phyloP scores from a whole-genome alignment of 2,888 invertebrate genomes.

The Psylliodes chrysocephalus region DNA sequence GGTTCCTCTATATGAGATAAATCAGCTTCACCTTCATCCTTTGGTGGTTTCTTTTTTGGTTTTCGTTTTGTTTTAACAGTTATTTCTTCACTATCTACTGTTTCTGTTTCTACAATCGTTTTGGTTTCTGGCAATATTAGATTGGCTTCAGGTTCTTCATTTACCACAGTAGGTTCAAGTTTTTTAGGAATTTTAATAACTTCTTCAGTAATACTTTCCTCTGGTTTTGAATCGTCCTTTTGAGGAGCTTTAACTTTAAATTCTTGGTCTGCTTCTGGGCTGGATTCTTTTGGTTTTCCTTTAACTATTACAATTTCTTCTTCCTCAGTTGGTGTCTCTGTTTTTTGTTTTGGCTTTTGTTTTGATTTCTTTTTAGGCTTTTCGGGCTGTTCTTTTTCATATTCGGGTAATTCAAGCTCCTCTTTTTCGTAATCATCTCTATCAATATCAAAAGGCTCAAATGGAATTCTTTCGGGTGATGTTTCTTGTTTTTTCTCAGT shows the following conservation, averaged over 20 bases:
- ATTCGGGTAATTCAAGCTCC: constrained; percentile 59
- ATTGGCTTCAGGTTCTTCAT: constrained; percentile 59
- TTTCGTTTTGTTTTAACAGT: constrained; percentile 35
- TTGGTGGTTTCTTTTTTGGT: constrained; percentile 58
- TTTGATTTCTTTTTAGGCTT: constrained; percentile 58
- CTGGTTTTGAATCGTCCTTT: constrained; percentile 51
- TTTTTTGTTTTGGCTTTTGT: constrained; percentile 53
- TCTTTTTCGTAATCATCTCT: constrained; percentile 60
- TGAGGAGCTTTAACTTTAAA: constrained; percentile 66
- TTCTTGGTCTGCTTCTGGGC: constrained; percentile 46
- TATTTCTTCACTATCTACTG: constrained; percentile 34
- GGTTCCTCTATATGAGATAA: constrained; percentile 47
- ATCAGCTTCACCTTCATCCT: constrained; percentile 57
- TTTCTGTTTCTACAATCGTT: constrained; percentile 50
- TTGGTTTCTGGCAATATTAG: constrained; percentile 41
- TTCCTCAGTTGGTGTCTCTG: constrained; percentile 60
- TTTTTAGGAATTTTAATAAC: constrained; percentile 50
- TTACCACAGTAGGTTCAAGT: constrained; percentile 32
- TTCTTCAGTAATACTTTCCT: constrained; percentile 28
- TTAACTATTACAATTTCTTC: constrained; percentile 54
- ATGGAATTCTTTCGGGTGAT: constrained; percentile 60
- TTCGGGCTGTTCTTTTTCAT: constrained; percentile 58
- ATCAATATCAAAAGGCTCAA: constrained; percentile 62
- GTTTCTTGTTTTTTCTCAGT: constrained; percentile 49
- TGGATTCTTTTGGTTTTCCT: constrained; percentile 48